Conservation (phyloP, 2,797 vertebrate genomes). For the Mus spretus region DNA sequence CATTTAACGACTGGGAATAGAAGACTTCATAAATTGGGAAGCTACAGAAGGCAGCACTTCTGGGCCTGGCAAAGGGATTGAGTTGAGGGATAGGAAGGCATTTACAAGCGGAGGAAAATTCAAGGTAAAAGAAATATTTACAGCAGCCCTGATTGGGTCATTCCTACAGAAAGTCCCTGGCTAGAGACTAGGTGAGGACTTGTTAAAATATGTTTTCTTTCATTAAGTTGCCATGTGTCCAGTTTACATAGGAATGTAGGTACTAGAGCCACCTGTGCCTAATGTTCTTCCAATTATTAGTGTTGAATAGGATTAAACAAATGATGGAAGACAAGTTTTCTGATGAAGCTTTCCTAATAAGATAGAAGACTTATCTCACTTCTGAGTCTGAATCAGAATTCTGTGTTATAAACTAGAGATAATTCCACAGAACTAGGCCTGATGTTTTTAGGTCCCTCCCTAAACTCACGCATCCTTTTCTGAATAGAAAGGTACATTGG, state of each 20-base stretch:
- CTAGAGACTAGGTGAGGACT: not conserved
- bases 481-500: not conserved
- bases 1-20: not conserved
- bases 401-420: not conserved
- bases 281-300: not conserved
- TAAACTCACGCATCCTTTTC: not conserved
- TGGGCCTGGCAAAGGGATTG: not conserved
- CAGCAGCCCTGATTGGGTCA: not conserved
- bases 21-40: not conserved
- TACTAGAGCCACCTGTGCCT: not conserved
- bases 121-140: not conserved
- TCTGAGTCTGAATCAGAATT: too few relatives aligned
- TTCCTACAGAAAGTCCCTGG: not conserved
- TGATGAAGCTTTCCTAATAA: not conserved
- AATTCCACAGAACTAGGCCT: not conserved
- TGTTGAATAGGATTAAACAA: not conserved
- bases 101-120: not conserved
- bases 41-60: not conserved
- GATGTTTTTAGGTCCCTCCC: not conserved
- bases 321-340: not conserved
- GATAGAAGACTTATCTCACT: not conserved
- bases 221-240: not conserved
- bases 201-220: not conserved
- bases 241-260: not conserved
- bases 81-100: too few relatives aligned